Base-by-base conservation (phyloP, 2,888 invertebrate species). In the Nomada ruficornis region DNA sequence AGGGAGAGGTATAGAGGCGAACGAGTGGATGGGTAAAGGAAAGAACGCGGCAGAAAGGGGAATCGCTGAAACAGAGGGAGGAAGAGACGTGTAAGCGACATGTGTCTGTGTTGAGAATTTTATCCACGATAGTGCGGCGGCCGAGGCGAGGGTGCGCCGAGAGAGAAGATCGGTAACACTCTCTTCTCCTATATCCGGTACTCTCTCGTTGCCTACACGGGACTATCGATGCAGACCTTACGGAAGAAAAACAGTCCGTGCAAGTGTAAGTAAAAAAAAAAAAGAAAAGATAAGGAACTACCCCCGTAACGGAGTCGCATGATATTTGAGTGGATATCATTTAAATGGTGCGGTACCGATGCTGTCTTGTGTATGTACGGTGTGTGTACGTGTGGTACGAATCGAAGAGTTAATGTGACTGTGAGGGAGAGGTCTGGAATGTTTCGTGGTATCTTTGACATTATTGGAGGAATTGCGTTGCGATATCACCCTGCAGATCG, bases 181-280 rank as follows among this genome's bases (percentile, higher is more conserved):
- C 68, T 80, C 60, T 59, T 70, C 60, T 73, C 76, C 76, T 71
- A 75, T 71, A 70, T 85, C 83, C 76, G 80, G 77, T 70, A 75
- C 68, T 82, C 73, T 80, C 80, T 74, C 78, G 87, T 86, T 82
- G 77, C 74, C 78, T 84, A 84, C 80, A 74, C 78, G 84, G 84
- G 67, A 87, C 86, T 83, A 86, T 92, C 91, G 87, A 98, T 98
- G 98, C 98, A 98, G 96, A 98, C 98, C 93, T 95, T 98, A 94
- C 96, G 98, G 94, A 98, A 98, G 96, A 97, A 97, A 96, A 98
- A 97, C 94, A 98, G 98, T 95, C 98, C 98, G 94, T 96, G 97
- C 95, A 98, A 98, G 96, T 98, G 98, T 98, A 96, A 98, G 98
- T 97, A 94, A 82, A 36, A 63, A 29, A 7, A 50, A 0, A 20